phyloP scores from a whole-genome alignment of 2,797 vertebrate genomes.

The Cichlasoma orientale region DNA sequence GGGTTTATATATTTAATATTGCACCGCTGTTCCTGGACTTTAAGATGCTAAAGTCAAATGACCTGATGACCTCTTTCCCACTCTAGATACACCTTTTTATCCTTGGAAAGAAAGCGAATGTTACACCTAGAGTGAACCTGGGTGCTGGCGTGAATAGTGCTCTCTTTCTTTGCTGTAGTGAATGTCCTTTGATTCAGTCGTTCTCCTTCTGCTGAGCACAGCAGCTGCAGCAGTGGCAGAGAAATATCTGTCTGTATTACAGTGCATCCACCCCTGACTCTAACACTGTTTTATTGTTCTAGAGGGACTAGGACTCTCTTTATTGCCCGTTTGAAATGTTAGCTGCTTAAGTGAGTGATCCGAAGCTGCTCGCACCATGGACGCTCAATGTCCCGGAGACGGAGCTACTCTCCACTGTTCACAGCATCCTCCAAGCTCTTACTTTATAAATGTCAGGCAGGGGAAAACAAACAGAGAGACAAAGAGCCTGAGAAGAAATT shows the following conservation, averaged over 20 bases:
- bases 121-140: constrained; percentile 18
- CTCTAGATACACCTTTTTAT: neutral
- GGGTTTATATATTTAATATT: neutral
- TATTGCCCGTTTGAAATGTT: constrained; percentile 73
- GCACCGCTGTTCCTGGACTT: neutral
- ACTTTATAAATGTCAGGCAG: constrained; percentile 59
- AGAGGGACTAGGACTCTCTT: constrained; percentile 65
- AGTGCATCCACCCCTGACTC: constrained; percentile 69
- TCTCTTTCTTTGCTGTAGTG: constrained; percentile 19
- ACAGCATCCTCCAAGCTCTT: constrained; percentile 32
- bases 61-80: neutral
- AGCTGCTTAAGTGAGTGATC: constrained; percentile 71
- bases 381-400: constrained; percentile 62
- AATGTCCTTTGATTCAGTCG: constrained; percentile 55
- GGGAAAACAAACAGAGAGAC: constrained; percentile 31
- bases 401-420: constrained; percentile 25
- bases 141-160: constrained; percentile 21
- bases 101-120: neutral
- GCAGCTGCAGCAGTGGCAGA: constrained; percentile 60
- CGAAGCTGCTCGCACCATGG: constrained; percentile 49
- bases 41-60: constrained; percentile 8
- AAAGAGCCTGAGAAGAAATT: constrained; percentile 12
- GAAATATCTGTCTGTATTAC: constrained; percentile 68
- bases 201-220: constrained; percentile 61
- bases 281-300: constrained; percentile 70